These are phyloP conservation scores for Clarias gariepinus DNA, from an alignment of 2,113 vertebrate species.

Conservation along the genomic window DNA sequence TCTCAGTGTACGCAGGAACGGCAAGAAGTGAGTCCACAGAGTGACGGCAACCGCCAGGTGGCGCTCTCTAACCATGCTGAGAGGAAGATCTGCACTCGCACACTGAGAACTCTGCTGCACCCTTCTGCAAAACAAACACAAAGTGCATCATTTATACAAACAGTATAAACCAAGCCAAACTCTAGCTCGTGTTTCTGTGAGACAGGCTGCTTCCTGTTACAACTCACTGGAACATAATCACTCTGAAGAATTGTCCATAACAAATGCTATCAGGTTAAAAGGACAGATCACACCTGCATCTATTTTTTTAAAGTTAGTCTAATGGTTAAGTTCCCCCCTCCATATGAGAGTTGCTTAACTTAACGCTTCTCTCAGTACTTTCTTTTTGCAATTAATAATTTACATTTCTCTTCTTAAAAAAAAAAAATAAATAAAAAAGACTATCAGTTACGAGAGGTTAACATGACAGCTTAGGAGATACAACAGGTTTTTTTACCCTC, in stretches of 20 bases:
- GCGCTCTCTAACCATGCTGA: conserved; percentile 85
- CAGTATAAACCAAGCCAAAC: background rate
- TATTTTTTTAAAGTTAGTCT: background rate
- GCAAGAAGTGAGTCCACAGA: conserved; percentile 92
- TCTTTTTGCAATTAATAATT: background rate
- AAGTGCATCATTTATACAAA: background rate
- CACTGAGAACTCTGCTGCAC: conserved; percentile 76
- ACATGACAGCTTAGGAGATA: background rate
- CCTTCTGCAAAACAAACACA: conserved; percentile 61
- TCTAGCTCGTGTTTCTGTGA: background rate
- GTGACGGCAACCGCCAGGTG: conserved; percentile 87
- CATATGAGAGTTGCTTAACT: too few species aligned
- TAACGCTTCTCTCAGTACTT: background rate
- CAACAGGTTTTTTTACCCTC: background rate
- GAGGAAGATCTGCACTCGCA: conserved; percentile 61
- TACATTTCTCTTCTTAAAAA: background rate
- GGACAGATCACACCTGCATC: background rate
- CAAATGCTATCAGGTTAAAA: background rate
- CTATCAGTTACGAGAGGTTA: background rate
- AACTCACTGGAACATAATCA: background rate
- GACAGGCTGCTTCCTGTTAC: background rate
- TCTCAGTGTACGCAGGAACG: conserved; percentile 85
- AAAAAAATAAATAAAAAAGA: background rate
- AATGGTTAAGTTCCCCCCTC: background rate
- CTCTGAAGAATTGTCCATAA: background rate